Conservation (phyloP, 2,888 invertebrate species). For the Leptopilina drosophilae region DNA sequence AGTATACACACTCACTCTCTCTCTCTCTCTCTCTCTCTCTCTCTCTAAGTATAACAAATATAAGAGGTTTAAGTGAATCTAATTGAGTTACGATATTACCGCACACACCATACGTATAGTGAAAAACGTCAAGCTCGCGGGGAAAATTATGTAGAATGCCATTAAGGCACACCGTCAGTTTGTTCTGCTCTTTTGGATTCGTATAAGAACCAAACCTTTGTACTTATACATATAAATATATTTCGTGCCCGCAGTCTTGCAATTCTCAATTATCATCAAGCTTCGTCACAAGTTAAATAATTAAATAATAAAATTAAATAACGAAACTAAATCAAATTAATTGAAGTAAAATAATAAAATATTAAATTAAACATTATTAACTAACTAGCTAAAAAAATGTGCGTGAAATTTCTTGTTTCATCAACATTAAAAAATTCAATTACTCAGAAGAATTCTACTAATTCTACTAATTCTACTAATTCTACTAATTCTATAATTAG, state of each 20-base stretch:
- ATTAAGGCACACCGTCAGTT: conserved; percentile 17
- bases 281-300: neutral
- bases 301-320: no score
- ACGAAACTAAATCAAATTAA: no score
- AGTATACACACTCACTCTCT: neutral
- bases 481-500: no score
- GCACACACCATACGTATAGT: neutral
- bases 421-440: no score
- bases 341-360: no score
- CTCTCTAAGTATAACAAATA: neutral
- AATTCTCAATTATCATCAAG: neutral
- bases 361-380: no score
- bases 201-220: conserved; percentile 21
- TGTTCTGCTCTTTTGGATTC: conserved; percentile 9
- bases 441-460: no score
- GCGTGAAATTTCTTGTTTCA: no score
- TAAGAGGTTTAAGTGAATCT: conserved; percentile 12
- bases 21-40: neutral
- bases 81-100: conserved; percentile 31
- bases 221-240: conserved; percentile 15
- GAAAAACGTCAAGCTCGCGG: neutral
- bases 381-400: no score
- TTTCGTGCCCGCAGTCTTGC: neutral
- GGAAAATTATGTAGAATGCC: conserved; percentile 23
- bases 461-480: no score